Base-by-base conservation (phyloP, 1,140 invertebrate genomes). In the Temnothorax nylanderi region DNA sequence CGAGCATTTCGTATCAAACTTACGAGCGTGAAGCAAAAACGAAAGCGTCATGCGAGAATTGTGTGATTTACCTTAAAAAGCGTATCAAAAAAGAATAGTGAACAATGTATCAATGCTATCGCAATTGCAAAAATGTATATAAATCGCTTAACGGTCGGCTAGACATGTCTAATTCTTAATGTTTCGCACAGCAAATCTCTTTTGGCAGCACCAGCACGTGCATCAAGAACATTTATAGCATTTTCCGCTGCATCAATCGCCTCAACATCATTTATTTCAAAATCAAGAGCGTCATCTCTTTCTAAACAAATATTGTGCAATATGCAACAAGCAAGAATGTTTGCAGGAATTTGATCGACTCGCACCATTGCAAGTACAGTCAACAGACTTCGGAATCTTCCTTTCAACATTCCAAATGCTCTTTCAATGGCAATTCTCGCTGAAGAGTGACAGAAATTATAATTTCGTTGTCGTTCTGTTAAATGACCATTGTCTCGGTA, bases 81-180 rank as follows among this genome's bases (percentile, higher is more conserved):
- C 32, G 95, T 96, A 94, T 97, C 97, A 92, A 97, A 97, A 91
- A 97, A 97, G 91, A 97, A 96, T 87, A 97, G 92, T 16, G 96
- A 94, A 88, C 96, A 95, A 92, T 97, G 97, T 86, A 97, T 94
- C 41, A 96, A 92, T 81, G 95, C 93, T 54, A 96, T 95, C 80
- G 95, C 84, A 62, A 95, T 91, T 26, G 26, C 26, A 26, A 26
- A 26, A 26, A 26, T 26, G 26, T 26, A 26, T 26, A 26, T 26
- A 26, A 26, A 26, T 26, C 26, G 26, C 26, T 26, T 26, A 26
- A 26, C 26, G 26, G 26, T 26, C 26, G 26, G 26, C 26, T 26
- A 26, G 0, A 26, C 26, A 26, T 54, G 51, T 54, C 51, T 54
- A 54, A 54, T 54, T 54, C 16, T 16, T 18, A 54, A 54, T 54